A percentile compares a stretch with the other conserved stretches of the same genome.
Evolutionary conservation across 1,140 invertebrate species (phyloP).

Genomic region (Ceratosolen solmsi): DNA sequence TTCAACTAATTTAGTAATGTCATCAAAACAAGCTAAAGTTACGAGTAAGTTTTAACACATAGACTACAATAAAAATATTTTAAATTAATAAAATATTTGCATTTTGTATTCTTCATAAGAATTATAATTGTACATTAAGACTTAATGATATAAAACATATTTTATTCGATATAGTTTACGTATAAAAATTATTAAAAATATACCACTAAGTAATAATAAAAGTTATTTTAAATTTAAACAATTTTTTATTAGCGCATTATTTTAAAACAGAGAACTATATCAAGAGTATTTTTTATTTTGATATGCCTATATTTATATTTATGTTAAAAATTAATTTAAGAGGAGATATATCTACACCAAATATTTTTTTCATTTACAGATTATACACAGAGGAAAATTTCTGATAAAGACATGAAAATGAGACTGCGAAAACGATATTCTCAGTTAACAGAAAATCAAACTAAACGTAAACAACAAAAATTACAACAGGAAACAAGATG

Average conservation of each 20-base stretch:
- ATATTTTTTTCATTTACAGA: slow-evolving; percentile 53
- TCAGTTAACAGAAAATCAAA: slow-evolving; percentile 71
- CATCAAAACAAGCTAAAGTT: slow-evolving; percentile 56
- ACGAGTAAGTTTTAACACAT: slow-evolving; percentile 56
- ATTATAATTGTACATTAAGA: no score
- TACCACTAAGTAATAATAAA: neutral
- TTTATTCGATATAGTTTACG: no score
- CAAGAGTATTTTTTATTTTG: no score
- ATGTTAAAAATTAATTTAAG: neutral
- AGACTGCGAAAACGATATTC: slow-evolving; percentile 72
- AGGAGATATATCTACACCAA: no score
- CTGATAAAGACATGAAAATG: slow-evolving; percentile 70
- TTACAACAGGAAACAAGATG: slow-evolving; percentile 71
- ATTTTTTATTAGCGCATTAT: no score
- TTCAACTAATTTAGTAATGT: slow-evolving; percentile 55
- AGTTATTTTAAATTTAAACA: neutral
- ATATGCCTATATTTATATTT: no score
- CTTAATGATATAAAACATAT: no score
- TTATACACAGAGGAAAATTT: slow-evolving; percentile 67
- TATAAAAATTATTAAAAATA: slow-evolving; percentile 4
- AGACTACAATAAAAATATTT: no score
- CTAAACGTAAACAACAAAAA: slow-evolving; percentile 69
- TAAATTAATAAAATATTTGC: no score
- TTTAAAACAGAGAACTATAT: no score
- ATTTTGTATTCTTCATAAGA: no score